Evolutionary conservation across 2,113 vertebrate genomes (phyloP).

Genomic region (Sardina pilchardus): DNA sequence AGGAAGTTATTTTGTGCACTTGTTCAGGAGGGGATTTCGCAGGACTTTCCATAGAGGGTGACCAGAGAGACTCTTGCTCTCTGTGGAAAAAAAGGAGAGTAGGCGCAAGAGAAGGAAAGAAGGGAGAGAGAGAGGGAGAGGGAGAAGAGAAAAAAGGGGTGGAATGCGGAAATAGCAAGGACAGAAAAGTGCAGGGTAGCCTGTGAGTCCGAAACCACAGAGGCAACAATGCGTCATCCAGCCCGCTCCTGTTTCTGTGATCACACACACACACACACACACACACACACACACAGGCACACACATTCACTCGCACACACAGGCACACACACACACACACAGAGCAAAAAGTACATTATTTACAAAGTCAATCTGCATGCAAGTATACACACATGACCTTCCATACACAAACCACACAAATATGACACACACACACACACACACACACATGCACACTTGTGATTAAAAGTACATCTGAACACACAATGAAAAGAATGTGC

Average conservation of each 20-base stretch:
- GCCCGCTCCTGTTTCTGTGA: background rate
- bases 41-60: background rate
- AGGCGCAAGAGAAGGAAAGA: no score
- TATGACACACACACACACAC: no score
- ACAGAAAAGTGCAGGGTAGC: background rate
- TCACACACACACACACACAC: constrained; percentile 7
- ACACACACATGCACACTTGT: no score
- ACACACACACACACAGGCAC: background rate
- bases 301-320: no score
- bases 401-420: no score
- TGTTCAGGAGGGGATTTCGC: background rate
- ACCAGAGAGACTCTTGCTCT: background rate
- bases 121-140: background rate
- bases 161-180: background rate
- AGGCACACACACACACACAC: no score
- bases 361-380: no score
- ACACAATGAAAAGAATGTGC: no score
- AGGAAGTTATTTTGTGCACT: background rate
- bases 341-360: no score
- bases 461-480: no score
- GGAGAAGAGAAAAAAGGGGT: background rate
- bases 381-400: no score
- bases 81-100: background rate
- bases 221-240: background rate
- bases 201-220: background rate